Evolutionary conservation across 1,140 invertebrate species (phyloP).

Genomic region (Drosophila tristis): DNA sequence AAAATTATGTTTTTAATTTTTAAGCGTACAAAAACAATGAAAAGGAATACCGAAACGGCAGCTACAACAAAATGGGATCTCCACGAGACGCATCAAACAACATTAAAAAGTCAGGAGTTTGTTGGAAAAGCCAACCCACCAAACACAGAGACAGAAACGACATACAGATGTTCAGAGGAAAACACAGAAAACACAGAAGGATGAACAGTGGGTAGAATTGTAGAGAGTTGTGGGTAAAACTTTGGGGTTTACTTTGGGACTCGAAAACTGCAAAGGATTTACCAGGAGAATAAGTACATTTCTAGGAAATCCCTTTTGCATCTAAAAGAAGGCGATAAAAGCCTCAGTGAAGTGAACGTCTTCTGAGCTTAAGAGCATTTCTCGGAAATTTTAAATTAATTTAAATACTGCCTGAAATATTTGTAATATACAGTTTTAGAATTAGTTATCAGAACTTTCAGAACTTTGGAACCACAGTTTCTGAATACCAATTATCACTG

Average conservation of each 20-base stretch:
- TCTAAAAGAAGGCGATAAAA: not conserved
- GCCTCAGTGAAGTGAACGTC: too few species aligned
- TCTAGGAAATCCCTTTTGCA: not conserved
- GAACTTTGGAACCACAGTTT: too few species aligned
- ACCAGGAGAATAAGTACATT: not conserved
- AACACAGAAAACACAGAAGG: not conserved
- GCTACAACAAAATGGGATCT: slow-evolving; percentile 18
- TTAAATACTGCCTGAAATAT: too few species aligned
- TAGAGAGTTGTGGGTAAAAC: not conserved
- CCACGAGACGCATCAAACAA: slow-evolving; percentile 46
- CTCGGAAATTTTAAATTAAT: too few species aligned
- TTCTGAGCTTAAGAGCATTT: too few species aligned
- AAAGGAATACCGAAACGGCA: slow-evolving; percentile 16
- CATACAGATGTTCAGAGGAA: not conserved
- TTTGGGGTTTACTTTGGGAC: not conserved
- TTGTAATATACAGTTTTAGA: too few species aligned
- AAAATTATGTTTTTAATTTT: slow-evolving; percentile 75
- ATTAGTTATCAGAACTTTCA: too few species aligned
- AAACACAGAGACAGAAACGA: slow-evolving; percentile 15
- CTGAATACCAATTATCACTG: too few species aligned
- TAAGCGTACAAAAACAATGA: slow-evolving; percentile 15
- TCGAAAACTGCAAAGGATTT: too few species aligned
- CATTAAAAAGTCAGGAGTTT: slow-evolving; percentile 72
- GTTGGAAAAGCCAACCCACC: slow-evolving; percentile 31
- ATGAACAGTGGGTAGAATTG: slow-evolving; percentile 1